These are phyloP conservation scores for Liodrosophila aerea DNA, from an alignment of 2,888 invertebrate species.

Conservation along the genomic window DNA sequence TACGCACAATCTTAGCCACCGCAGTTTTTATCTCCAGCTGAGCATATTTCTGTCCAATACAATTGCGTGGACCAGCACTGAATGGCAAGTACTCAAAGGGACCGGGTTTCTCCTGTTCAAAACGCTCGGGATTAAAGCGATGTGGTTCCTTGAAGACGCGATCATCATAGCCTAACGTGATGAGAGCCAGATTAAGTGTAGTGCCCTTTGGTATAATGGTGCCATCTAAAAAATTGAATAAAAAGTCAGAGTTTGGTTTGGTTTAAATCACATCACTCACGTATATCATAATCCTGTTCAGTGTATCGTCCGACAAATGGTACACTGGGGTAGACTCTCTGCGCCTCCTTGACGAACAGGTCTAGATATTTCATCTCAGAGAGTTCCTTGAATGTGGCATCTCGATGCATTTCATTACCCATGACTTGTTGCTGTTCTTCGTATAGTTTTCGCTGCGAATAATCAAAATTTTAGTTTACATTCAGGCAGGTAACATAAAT, in stretches of 20 bases:
- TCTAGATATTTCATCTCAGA: constrained; percentile 80
- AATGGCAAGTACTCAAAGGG: constrained; percentile 85
- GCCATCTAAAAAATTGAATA: no score
- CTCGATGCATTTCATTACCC: constrained; percentile 72
- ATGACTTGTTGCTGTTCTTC: constrained; percentile 83
- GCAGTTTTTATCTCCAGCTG: constrained; percentile 84
- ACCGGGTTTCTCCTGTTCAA: constrained; percentile 80
- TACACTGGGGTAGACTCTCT: constrained; percentile 80
- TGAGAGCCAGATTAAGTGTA: constrained; percentile 63
- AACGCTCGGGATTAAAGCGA: constrained; percentile 83
- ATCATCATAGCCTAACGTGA: constrained; percentile 77
- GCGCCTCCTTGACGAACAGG: constrained; percentile 78
- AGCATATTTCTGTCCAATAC: constrained; percentile 84
- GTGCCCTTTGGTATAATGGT: constrained; percentile 68
- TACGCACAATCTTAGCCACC: constrained; percentile 83
- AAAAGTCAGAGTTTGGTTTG: no score
- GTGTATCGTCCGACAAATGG: constrained; percentile 73
- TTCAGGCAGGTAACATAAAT: no score
- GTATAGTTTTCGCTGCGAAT: constrained; percentile 82
- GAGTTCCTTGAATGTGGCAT: constrained; percentile 76
- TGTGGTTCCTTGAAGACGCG: constrained; percentile 76
- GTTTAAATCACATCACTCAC: no score
- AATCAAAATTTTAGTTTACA: neutral
- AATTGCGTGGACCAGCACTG: constrained; percentile 86
- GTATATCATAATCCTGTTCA: constrained; percentile 72